phyloP scores from a whole-genome alignment of 2,888 invertebrate species.

The Synergus laeviventris region DNA sequence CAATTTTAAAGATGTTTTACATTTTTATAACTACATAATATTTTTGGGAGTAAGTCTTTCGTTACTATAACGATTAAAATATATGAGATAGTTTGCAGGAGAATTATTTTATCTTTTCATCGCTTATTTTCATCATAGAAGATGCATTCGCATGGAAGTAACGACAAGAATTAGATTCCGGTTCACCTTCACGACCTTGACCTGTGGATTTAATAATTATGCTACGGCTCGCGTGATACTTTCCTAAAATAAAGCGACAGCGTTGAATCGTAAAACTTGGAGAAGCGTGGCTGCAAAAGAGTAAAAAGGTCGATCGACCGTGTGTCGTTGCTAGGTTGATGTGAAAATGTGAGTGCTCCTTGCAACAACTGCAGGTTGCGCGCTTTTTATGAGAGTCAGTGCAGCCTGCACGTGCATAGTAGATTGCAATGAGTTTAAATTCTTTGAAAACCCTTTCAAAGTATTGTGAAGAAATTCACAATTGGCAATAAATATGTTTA shows the following conservation, averaged over 20 bases:
- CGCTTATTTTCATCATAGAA: neutral
- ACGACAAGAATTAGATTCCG: constrained; percentile 28
- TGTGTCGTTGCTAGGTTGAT: neutral
- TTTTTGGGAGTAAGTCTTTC: neutral
- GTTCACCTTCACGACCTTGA: constrained; percentile 49
- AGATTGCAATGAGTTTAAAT: constrained; percentile 10
- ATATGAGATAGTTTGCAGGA: neutral
- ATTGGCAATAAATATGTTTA: too few species aligned
- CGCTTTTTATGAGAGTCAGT: constrained; percentile 1
- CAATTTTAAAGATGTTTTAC: too few species aligned
- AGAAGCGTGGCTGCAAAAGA: constrained; percentile 10
- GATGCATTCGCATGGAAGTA: constrained; percentile 5
- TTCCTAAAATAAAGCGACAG: constrained; percentile 33
- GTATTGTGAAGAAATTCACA: neutral
- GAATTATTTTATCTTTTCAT: neutral
- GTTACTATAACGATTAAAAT: neutral
- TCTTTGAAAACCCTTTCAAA: constrained; percentile 19
- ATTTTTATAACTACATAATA: neutral
- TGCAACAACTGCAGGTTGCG: constrained; percentile 30
- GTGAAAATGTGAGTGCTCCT: constrained; percentile 29
- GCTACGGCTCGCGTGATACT: constrained; percentile 34
- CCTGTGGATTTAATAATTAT: constrained; percentile 43
- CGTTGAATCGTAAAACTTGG: constrained; percentile 13
- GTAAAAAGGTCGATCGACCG: neutral
- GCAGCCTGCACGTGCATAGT: constrained; percentile 25